Evolutionary conservation across 1,140 invertebrate species (phyloP).

Genomic region (Alviniconcha marisindica): DNA sequence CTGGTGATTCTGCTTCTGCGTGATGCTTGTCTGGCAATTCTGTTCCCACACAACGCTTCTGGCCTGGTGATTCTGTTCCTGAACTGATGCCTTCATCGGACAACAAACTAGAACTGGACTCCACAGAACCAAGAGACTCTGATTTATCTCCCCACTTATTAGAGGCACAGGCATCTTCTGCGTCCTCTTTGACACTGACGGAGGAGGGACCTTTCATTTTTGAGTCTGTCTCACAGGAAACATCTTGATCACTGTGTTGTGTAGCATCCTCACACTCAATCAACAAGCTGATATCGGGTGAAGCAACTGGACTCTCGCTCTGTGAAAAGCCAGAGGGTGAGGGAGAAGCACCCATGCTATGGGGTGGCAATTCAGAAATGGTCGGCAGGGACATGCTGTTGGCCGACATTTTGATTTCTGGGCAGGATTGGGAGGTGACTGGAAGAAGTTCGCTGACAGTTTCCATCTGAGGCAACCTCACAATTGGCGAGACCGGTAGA

Average conservation of each 20-base stretch:
- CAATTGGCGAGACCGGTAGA: not conserved
- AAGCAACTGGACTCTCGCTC: too few relatives aligned
- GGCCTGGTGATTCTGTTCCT: not conserved
- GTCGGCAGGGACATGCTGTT: not conserved
- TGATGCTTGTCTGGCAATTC: not conserved
- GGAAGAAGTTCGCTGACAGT: not conserved
- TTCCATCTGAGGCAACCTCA: not conserved
- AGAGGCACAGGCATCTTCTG: too few relatives aligned
- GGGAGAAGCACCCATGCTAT: too few relatives aligned
- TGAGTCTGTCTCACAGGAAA: too few relatives aligned
- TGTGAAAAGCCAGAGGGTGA: too few relatives aligned
- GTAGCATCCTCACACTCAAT: too few relatives aligned
- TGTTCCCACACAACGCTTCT: too few relatives aligned
- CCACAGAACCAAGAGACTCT: not conserved
- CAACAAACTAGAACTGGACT: not conserved
- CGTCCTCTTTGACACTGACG: too few relatives aligned
- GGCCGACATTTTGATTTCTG: not conserved
- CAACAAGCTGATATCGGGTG: too few relatives aligned
- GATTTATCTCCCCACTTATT: too few relatives aligned
- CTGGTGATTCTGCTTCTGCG: not conserved
- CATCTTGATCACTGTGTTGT: too few relatives aligned
- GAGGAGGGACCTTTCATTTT: too few relatives aligned
- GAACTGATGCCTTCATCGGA: constrained; percentile 11
- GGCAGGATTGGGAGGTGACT: not conserved
- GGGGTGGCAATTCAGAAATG: not conserved